Evolutionary conservation across 2,888 invertebrate genomes (phyloP).

Genomic region (Ptychoptera contaminata): DNA sequence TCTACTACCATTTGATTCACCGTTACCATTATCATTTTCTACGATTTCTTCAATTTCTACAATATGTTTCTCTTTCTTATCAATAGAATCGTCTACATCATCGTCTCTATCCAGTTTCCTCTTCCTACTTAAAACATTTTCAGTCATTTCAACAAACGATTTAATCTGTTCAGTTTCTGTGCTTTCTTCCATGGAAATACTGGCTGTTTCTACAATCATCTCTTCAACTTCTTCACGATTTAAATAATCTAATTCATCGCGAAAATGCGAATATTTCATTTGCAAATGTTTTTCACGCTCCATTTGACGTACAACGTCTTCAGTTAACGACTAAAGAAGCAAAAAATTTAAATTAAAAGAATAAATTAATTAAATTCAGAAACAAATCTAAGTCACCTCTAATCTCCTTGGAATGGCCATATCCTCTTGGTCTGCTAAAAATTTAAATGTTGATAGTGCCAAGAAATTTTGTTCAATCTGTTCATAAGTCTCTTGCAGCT

Average conservation of each 20-base stretch:
- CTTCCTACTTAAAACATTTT: too few species aligned
- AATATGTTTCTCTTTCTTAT: too few species aligned
- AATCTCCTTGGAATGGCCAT: conserved; percentile 80
- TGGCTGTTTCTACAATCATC: not conserved
- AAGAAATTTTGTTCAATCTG: conserved; percentile 81
- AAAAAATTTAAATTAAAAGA: conserved; percentile 11
- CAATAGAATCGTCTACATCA: too few species aligned
- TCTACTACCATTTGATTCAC: too few species aligned
- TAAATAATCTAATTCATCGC: conserved; percentile 40
- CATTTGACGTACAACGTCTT: conserved; percentile 83
- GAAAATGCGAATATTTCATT: conserved; percentile 60
- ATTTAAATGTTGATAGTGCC: conserved; percentile 81
- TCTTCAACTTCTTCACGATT: conserved; percentile 9
- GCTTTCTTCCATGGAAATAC: too few species aligned
- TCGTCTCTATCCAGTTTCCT: too few species aligned
- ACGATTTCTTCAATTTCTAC: too few species aligned
- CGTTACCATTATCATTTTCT: too few species aligned
- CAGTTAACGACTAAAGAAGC: conserved; percentile 67
- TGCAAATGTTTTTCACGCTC: conserved; percentile 83
- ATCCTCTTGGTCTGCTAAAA: conserved; percentile 76
- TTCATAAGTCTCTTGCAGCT: conserved; percentile 70
- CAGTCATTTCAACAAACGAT: too few species aligned
- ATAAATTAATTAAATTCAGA: not conserved
- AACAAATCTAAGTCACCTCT: conserved; percentile 38
- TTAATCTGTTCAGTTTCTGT: too few species aligned